Base-by-base conservation (phyloP, 2,888 invertebrate genomes). In the Troides aeacus region DNA sequence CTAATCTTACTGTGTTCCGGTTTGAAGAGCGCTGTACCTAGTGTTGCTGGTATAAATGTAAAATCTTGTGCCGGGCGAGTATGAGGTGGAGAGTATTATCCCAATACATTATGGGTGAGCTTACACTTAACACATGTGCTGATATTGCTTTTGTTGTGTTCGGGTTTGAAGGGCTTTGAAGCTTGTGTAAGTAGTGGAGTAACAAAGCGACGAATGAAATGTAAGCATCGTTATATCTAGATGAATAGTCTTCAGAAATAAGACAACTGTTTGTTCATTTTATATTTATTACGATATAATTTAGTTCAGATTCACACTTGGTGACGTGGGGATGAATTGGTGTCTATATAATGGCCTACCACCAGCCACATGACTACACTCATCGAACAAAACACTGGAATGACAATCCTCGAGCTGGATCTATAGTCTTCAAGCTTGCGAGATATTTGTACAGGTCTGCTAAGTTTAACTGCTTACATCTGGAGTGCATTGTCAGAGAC, bases 311-410 rank as follows among this genome's bases (percentile, higher is more conserved):
- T 77, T 78, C 72, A 74, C 75, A 72, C 39, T 7, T 39, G 39
- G n/a, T 71, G 72, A 70, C 74, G 74, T 76, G 75, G 73, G 72
- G 75, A 69, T 77, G 79, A 79, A 78, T 78, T 78, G 79, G 79
- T 73, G 72, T 71, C 72, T 69, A 72, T 71, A 74, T 10, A 39
- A 39, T 60, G 30, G 61, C 24, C 0, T n/a, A 62, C 50, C 23
- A 53, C 58, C 53, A 24, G 53, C 68, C 64, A 56, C 61, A 18
- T 46, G 21, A 62, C 36, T 64, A 53, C 42, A n/a, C n/a, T 21
- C 36, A 53, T 8, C 53, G 6, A 42, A 62, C 42, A 62, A 39
- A 62, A 74, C 72, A 75, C 74, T 78, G 77, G 77, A 76, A 77
- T 76, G 74, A 73, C 66, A 39, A 65, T 46, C 58, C 42, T 57